Evolutionary conservation across 2,888 invertebrate genomes (phyloP).

Genomic region (Pollenia griseotomentosa): DNA sequence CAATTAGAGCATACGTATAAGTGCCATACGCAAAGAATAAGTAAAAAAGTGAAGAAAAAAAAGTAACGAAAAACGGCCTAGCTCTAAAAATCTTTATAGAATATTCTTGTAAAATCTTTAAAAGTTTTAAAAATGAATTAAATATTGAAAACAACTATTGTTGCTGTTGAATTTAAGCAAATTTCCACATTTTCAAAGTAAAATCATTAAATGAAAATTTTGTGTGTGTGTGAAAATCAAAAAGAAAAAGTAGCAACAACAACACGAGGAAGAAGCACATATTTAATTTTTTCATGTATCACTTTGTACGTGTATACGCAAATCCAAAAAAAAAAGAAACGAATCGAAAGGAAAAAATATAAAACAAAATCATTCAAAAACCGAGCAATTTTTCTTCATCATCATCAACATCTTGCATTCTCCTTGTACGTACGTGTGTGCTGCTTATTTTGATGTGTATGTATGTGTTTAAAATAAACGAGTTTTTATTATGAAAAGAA

Average conservation of each 20-base stretch:
- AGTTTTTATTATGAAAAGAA: slow-evolving; percentile 60
- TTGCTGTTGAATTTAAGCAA: neutral
- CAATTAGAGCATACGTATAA: slow-evolving; percentile 54
- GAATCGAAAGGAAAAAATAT: slow-evolving; percentile 35
- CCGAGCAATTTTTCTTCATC: slow-evolving; percentile 61
- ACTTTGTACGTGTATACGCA: slow-evolving; percentile 47
- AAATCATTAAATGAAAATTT: slow-evolving; percentile 47
- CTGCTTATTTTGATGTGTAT: neutral
- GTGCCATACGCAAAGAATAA: slow-evolving; percentile 59
- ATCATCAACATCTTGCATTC: slow-evolving; percentile 48
- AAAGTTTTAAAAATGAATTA: slow-evolving; percentile 21
- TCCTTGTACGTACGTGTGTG: slow-evolving; percentile 33
- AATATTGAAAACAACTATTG: neutral
- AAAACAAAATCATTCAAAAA: slow-evolving; percentile 60
- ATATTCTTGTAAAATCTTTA: slow-evolving; percentile 14
- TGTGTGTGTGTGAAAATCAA: slow-evolving; percentile 47
- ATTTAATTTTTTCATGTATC: slow-evolving; percentile 34
- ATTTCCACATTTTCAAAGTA: slow-evolving; percentile 20
- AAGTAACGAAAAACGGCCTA: slow-evolving; percentile 58
- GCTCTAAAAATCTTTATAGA: slow-evolving; percentile 32
- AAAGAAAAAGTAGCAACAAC: slow-evolving; percentile 61
- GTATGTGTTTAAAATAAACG: slow-evolving; percentile 52
- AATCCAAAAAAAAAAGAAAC: slow-evolving; percentile 51
- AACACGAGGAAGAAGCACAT: slow-evolving; percentile 56
- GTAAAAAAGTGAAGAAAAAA: slow-evolving; percentile 23